Conservation (phyloP, 2,888 invertebrate genomes). For the Corbicula japonica region DNA sequence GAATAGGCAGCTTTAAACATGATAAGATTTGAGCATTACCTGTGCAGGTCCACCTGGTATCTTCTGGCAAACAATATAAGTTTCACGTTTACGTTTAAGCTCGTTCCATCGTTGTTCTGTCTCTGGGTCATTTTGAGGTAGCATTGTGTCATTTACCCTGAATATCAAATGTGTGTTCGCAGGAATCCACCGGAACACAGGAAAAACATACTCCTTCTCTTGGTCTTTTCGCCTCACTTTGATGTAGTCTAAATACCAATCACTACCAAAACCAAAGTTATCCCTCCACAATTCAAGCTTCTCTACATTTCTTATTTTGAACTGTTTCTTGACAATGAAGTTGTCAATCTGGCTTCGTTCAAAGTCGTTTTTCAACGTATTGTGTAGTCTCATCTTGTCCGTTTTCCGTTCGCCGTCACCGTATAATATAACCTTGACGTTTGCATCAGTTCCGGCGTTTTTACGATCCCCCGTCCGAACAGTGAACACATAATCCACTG, state of each 20-base stretch:
- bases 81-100: slow-evolving; percentile 82
- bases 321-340: slow-evolving; percentile 73
- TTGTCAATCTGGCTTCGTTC: slow-evolving; percentile 78
- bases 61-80: slow-evolving; percentile 73
- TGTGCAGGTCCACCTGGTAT: slow-evolving; percentile 75
- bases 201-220: slow-evolving; percentile 81
- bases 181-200: slow-evolving; percentile 87
- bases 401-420: slow-evolving; percentile 85
- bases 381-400: slow-evolving; percentile 83
- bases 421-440: slow-evolving; percentile 85
- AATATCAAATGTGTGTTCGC: slow-evolving; percentile 84
- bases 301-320: slow-evolving; percentile 67
- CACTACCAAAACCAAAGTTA: slow-evolving; percentile 82
- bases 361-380: slow-evolving; percentile 84
- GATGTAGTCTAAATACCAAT: slow-evolving; percentile 86
- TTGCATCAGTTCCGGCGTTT: slow-evolving; percentile 87
- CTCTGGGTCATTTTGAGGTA: slow-evolving; percentile 86
- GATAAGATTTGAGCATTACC: too few relatives aligned
- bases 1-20: too few relatives aligned
- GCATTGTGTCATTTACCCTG: slow-evolving; percentile 85
- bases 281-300: slow-evolving; percentile 86
- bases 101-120: slow-evolving; percentile 85
- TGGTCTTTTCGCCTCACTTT: slow-evolving; percentile 80
- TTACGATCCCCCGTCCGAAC: slow-evolving; percentile 87
- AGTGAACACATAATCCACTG: slow-evolving; percentile 78